phyloP scores from a whole-genome alignment of 2,888 invertebrate species.

The Hydrotaea diabolus region DNA sequence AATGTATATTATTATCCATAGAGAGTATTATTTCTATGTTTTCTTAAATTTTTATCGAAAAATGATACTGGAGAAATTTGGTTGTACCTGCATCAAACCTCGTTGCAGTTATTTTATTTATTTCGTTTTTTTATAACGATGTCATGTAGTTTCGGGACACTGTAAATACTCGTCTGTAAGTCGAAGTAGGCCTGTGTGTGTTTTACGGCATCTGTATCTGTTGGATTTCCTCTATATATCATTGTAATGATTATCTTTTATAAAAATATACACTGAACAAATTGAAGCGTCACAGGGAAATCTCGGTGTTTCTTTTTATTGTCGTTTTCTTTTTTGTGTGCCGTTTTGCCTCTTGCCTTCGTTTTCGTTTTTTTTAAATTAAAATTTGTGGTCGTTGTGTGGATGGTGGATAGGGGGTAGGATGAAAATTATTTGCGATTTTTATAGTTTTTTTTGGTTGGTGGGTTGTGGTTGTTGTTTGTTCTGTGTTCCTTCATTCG shows the following conservation, averaged over 20 bases:
- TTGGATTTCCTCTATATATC: slow-evolving; percentile 49
- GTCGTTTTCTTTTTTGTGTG: slow-evolving; percentile 1
- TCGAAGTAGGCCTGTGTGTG: background rate
- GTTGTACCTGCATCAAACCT: too few species aligned
- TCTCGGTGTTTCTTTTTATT: slow-evolving; percentile 50
- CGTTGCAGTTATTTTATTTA: too few species aligned
- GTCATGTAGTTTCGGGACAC: too few species aligned
- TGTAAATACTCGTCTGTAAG: too few species aligned
- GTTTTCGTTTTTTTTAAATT: slow-evolving; percentile 12
- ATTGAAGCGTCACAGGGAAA: slow-evolving; percentile 57
- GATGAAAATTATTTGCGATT: slow-evolving; percentile 20
- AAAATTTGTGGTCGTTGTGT: slow-evolving; percentile 22
- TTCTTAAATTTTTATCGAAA: too few species aligned
- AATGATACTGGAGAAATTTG: too few species aligned
- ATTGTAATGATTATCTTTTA: slow-evolving; percentile 50
- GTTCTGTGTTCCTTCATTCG: background rate
- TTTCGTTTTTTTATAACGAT: too few species aligned
- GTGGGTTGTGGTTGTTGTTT: background rate
- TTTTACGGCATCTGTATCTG: background rate
- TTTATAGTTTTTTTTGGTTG: slow-evolving; percentile 5
- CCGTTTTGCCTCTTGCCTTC: background rate
- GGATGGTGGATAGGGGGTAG: too few species aligned
- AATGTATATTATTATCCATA: too few species aligned
- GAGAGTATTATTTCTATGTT: too few species aligned
- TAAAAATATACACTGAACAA: slow-evolving; percentile 35